These are phyloP conservation scores for Diphyllodes magnificus DNA, from an alignment of 2,113 vertebrate species.

Conservation along the genomic window DNA sequence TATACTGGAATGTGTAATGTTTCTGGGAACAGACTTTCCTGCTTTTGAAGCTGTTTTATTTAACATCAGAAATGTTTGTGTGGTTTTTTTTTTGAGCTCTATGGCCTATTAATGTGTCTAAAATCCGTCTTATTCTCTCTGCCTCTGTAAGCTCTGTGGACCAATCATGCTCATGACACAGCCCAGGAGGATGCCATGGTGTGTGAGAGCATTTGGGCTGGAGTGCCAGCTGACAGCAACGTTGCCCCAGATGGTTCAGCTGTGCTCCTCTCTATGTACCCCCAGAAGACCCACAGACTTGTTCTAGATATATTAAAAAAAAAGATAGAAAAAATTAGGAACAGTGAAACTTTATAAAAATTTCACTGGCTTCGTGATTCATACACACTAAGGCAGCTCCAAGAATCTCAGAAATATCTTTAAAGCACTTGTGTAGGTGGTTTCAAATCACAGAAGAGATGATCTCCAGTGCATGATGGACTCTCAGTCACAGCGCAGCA, in stretches of 20 bases:
- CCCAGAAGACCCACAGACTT: neutral
- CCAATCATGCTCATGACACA: accelerated
- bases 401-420: neutral
- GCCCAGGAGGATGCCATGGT: neutral
- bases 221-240: neutral
- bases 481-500: neutral
- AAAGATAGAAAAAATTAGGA: neutral
- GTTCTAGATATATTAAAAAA: neutral
- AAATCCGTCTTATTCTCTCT: neutral
- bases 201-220: accelerated
- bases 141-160: neutral
- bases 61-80: neutral
- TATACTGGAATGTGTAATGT: neutral
- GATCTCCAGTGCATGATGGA: neutral
- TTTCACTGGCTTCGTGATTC: neutral
- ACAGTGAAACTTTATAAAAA: neutral
- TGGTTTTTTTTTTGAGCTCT: neutral
- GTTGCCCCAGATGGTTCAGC: neutral
- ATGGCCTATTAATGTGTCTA: neutral
- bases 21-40: neutral
- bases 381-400: neutral
- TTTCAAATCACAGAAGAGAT: conserved; percentile 45
- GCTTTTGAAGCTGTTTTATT: neutral
- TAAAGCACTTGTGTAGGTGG: neutral
- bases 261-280: neutral